Evolutionary conservation across 2,888 invertebrate genomes (phyloP).

Genomic region (Lacanobia wlatinum): DNA sequence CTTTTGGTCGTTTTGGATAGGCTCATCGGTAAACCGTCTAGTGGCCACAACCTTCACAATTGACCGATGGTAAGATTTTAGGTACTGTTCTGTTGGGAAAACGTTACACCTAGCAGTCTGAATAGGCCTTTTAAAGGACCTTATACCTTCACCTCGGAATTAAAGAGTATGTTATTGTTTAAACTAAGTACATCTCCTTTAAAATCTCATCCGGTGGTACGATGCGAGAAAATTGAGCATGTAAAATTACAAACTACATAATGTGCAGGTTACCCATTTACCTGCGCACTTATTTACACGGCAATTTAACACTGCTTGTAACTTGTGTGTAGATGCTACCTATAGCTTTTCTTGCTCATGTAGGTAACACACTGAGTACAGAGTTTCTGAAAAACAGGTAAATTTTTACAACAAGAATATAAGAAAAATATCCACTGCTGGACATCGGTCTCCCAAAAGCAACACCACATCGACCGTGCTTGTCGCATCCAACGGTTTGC

Average conservation of each 20-base stretch:
- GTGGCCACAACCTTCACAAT: neutral
- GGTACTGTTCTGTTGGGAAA: no score
- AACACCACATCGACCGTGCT: neutral
- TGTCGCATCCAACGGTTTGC: neutral
- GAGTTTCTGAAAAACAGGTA: neutral
- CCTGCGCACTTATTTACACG: neutral
- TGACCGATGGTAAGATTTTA: no score
- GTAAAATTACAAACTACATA: neutral
- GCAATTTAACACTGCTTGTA: slow-evolving; percentile 6
- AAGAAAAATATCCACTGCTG: neutral
- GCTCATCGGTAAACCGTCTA: neutral
- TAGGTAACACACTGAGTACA: no score
- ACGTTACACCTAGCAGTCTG: no score
- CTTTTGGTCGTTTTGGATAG: neutral
- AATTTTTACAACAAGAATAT: neutral
- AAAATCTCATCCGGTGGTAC: neutral
- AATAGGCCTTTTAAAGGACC: no score
- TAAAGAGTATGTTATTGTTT: no score
- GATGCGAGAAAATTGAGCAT: neutral
- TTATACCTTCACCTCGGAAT: no score
- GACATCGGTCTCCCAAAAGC: neutral
- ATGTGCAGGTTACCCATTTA: neutral
- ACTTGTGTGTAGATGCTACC: neutral
- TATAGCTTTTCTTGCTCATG: neutral
- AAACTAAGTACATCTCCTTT: neutral